A percentile compares a stretch with the other conserved stretches of the same genome.
Evolutionary conservation across 2,797 vertebrate genomes (phyloP).

Genomic region (Cichlasoma orientale): DNA sequence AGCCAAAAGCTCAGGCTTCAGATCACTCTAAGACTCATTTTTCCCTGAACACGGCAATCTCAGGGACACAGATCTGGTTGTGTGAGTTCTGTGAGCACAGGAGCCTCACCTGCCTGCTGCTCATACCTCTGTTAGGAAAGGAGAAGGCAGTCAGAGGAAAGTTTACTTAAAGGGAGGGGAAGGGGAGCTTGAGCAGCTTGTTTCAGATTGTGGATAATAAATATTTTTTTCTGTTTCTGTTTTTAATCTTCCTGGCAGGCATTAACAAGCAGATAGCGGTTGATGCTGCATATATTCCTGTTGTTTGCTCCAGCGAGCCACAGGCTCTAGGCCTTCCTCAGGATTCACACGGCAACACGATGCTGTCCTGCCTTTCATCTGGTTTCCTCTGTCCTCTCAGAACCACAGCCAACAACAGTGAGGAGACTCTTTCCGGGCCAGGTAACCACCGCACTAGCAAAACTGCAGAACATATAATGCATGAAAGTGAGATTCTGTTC

Average conservation of each 20-base stretch:
- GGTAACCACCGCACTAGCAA: conserved; percentile 64
- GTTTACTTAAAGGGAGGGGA: neutral
- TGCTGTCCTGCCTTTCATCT: conserved; percentile 81
- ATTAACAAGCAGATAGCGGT: conserved; percentile 88
- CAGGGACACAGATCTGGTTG: neutral
- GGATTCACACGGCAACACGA: conserved; percentile 74
- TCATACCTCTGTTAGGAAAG: neutral
- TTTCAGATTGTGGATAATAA: neutral
- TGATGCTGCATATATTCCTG: conserved; percentile 84
- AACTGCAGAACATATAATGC: no score
- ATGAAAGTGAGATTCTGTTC: no score
- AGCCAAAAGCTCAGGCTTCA: neutral
- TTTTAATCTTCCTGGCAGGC: conserved; percentile 70
- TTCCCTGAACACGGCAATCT: neutral
- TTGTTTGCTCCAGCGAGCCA: conserved; percentile 81
- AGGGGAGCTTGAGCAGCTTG: neutral
- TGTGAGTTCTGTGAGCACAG: neutral
- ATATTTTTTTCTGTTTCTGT: neutral
- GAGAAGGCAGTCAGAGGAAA: neutral
- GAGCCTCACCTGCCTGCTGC: neutral
- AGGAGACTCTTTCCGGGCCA: conserved; percentile 66
- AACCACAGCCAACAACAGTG: neutral
- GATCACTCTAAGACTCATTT: neutral
- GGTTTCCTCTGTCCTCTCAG: conserved; percentile 74
- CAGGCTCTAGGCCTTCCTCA: conserved; percentile 67